Conservation (phyloP, 2,888 invertebrate genomes). For the Atrina japonica region DNA sequence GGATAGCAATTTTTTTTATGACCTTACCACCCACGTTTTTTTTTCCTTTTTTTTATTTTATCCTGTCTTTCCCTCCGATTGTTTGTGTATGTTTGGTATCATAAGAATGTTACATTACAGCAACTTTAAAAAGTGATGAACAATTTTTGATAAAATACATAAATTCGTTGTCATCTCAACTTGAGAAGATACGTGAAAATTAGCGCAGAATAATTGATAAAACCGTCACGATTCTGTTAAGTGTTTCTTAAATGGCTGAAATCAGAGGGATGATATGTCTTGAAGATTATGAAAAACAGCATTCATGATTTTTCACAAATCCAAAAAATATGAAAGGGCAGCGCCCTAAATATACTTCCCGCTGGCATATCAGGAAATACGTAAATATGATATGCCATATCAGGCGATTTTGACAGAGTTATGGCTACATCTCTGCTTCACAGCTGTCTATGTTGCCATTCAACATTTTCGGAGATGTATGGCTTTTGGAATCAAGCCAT, state of each 20-base stretch:
- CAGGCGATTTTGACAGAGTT: conserved; percentile 47
- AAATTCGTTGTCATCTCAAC: conserved; percentile 5
- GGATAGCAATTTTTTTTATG: too few relatives aligned
- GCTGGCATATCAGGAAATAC: conserved; percentile 36
- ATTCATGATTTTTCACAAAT: not conserved
- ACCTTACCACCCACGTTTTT: too few relatives aligned
- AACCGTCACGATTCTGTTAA: conserved; percentile 4
- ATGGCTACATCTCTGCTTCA: conserved; percentile 36
- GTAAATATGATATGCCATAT: conserved; percentile 46
- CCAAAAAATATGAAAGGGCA: conserved; percentile 3
- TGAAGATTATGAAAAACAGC: not conserved
- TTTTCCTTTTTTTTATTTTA: too few relatives aligned
- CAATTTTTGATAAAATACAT: conserved; percentile 12
- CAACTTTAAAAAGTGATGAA: not conserved
- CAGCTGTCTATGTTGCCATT: conserved; percentile 41
- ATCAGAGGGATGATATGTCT: not conserved
- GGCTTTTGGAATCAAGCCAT: conserved; percentile 41
- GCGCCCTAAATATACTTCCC: conserved; percentile 33
- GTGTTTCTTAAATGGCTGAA: conserved; percentile 12
- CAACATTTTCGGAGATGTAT: conserved; percentile 37
- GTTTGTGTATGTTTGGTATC: not conserved
- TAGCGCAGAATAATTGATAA: conserved; percentile 5
- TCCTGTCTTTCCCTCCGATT: too few relatives aligned
- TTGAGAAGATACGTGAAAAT: not conserved
- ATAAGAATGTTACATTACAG: not conserved